Conservation (phyloP, 2,797 vertebrate genomes). For the Eupleurogrammus muticus region DNA sequence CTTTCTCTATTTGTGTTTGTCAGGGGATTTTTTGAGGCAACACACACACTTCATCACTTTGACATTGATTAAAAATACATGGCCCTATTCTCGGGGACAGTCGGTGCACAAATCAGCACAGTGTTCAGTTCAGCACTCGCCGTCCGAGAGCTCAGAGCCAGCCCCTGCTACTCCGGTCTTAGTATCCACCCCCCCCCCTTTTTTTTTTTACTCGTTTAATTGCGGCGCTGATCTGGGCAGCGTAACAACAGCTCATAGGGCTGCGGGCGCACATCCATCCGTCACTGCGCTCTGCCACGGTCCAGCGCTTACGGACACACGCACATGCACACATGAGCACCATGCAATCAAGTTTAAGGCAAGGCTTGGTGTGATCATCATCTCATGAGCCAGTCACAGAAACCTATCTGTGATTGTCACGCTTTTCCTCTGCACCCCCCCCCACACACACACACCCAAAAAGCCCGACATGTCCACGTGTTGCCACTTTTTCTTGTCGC, state of each 20-base stretch:
- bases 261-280: constrained; percentile 67
- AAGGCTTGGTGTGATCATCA: constrained; percentile 44
- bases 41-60: constrained; percentile 81
- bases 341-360: constrained; percentile 47
- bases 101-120: constrained; percentile 78
- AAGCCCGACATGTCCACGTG: constrained; percentile 7
- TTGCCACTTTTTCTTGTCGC: constrained; percentile 1
- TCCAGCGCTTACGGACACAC: constrained; percentile 25
- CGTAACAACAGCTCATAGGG: constrained; percentile 60
- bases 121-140: constrained; percentile 61
- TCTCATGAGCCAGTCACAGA: constrained; percentile 49
- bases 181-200: constrained; percentile 47
- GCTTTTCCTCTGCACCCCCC: neutral
- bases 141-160: constrained; percentile 44
- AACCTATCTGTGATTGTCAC: constrained; percentile 22
- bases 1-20: constrained; percentile 80
- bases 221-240: constrained; percentile 73
- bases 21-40: constrained; percentile 75
- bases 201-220: constrained; percentile 65
- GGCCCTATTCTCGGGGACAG: constrained; percentile 78
- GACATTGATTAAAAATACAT: constrained; percentile 85
- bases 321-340: neutral
- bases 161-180: constrained; percentile 54
- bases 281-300: constrained; percentile 46
- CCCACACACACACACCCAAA: neutral